phyloP scores from a whole-genome alignment of 2,797 vertebrate genomes.

The Sebastes glaucus region DNA sequence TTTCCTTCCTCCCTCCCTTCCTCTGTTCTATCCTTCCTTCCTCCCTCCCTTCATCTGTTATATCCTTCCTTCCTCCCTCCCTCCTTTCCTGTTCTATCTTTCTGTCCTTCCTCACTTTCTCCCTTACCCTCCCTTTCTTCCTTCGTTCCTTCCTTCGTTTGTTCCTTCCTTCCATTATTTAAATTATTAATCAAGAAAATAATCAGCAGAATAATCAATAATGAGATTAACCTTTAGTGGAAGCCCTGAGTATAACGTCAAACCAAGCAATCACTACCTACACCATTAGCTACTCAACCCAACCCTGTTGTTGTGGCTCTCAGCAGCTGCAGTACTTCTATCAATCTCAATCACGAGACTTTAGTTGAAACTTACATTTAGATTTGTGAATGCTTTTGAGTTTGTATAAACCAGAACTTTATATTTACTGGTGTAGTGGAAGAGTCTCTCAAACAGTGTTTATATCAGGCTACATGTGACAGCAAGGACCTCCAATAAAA shows the following conservation, averaged over 20 bases:
- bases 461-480: background rate
- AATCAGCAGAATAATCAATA: background rate
- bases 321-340: background rate
- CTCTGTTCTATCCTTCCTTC: too few species aligned
- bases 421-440: background rate
- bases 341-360: background rate
- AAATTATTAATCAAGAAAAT: background rate
- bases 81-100: background rate
- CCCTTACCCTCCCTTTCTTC: too few species aligned
- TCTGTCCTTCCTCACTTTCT: background rate
- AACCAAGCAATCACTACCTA: background rate
- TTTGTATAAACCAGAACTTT: background rate
- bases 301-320: background rate
- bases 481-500: background rate
- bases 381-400: background rate
- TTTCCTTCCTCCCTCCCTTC: background rate
- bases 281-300: background rate
- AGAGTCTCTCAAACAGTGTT: background rate
- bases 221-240: background rate
- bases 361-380: background rate
- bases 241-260: background rate
- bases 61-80: background rate
- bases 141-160: rapidly evolving
- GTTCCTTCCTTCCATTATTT: background rate
- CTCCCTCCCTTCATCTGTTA: background rate